Conservation (phyloP, 2,888 invertebrate genomes). For the Rosalia funebris region DNA sequence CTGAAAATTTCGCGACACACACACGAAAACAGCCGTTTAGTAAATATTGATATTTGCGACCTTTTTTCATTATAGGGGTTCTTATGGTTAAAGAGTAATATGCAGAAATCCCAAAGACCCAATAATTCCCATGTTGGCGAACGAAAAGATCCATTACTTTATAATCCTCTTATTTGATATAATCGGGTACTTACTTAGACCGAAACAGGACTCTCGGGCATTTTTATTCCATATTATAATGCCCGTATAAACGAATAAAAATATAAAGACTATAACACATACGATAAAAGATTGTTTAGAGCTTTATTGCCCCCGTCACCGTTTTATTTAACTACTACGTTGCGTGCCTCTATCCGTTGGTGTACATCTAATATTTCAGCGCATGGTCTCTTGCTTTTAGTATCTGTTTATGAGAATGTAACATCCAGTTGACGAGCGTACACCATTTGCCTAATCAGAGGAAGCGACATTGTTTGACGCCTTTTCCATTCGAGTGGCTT, state of each 20-base stretch:
- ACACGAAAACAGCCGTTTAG: too few relatives aligned
- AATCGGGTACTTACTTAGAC: background rate
- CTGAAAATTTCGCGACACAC: too few relatives aligned
- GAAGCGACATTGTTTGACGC: conserved; percentile 5
- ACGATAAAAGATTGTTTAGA: background rate
- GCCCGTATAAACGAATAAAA: background rate
- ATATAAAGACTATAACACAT: background rate
- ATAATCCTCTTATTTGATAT: background rate
- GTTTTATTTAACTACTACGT: background rate
- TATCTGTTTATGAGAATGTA: conserved; percentile 26
- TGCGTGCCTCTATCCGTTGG: background rate
- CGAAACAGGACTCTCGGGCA: background rate
- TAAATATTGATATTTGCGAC: too few relatives aligned
- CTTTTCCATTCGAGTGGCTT: background rate
- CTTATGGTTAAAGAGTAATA: too few relatives aligned
- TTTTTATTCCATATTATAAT: background rate
- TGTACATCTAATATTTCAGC: conserved; percentile 11
- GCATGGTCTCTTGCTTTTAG: conserved; percentile 19
- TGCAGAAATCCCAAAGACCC: too few relatives aligned
- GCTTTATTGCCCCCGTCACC: background rate
- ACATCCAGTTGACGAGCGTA: conserved; percentile 10
- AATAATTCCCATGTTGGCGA: too few relatives aligned
- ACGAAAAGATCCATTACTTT: background rate
- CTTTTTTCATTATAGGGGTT: too few relatives aligned
- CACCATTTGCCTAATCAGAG: conserved; percentile 14